These are phyloP conservation scores for Myotis lucifugus DNA, from an alignment of 2,113 vertebrate genomes.

Conservation along the genomic window DNA sequence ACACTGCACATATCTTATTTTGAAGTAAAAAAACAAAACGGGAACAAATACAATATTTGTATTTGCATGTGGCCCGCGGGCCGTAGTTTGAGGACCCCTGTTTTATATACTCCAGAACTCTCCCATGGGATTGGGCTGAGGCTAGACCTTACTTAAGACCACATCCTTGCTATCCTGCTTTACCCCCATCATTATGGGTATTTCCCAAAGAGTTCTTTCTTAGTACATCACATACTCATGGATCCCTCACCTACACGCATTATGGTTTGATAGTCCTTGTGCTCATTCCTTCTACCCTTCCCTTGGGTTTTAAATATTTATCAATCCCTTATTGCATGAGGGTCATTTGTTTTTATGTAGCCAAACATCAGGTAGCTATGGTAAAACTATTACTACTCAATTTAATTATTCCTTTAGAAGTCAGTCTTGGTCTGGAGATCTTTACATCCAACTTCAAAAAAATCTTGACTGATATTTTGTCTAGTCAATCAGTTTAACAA, in stretches of 20 bases:
- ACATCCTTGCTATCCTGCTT: not conserved
- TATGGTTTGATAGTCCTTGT: not conserved
- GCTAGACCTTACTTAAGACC: not conserved
- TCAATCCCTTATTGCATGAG: not conserved
- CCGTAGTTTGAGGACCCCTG: no score
- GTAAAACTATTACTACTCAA: not conserved
- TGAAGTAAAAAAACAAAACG: no score
- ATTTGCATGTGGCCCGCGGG: no score
- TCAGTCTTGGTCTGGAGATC: not conserved
- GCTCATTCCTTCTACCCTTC: not conserved
- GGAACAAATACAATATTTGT: no score
- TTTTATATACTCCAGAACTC: not conserved
- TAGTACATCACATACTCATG: not conserved
- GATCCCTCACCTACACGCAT: not conserved
- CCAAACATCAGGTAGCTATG: not conserved
- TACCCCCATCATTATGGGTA: not conserved
- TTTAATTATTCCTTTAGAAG: slow-evolving; percentile 5
- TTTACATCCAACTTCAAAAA: not conserved
- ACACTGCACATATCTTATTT: no score
- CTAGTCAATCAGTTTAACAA: not conserved
- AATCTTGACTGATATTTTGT: not conserved
- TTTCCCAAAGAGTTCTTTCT: not conserved
- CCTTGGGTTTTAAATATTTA: slow-evolving; percentile 18
- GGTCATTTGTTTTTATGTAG: not conserved
- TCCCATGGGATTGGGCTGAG: not conserved